Conservation (phyloP, 1,140 invertebrate genomes). For the Nasonia vitripennis region DNA sequence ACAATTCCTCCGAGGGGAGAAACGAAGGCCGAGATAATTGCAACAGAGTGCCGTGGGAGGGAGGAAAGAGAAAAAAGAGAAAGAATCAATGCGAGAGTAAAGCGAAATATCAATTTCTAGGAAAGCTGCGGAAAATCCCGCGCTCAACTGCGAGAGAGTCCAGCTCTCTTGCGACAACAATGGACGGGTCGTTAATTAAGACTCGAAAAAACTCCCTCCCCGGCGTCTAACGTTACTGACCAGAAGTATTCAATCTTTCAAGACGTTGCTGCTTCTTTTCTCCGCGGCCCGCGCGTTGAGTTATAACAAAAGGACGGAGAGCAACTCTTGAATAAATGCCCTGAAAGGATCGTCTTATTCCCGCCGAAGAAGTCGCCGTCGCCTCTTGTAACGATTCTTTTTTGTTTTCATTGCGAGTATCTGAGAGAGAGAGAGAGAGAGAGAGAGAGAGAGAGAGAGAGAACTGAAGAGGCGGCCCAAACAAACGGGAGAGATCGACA, state of each 20-base stretch:
- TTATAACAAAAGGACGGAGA: slow-evolving; percentile 35
- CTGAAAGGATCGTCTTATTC: slow-evolving; percentile 42
- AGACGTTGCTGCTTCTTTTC: neutral
- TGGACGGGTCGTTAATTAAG: slow-evolving; percentile 42
- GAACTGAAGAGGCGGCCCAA: neutral
- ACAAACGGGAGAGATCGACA: neutral
- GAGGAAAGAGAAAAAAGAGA: neutral
- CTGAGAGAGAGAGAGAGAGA: neutral
- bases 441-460: neutral
- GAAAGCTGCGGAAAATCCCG: neutral
- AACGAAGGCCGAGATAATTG: slow-evolving; percentile 27
- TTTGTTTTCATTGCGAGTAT: neutral
- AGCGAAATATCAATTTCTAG: slow-evolving; percentile 35
- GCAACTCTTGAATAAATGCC: slow-evolving; percentile 39
- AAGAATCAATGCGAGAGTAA: slow-evolving; percentile 23
- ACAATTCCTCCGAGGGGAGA: neutral
- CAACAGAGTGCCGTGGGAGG: neutral
- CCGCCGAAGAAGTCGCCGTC: slow-evolving; percentile 13
- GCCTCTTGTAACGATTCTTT: neutral
- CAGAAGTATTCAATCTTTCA: slow-evolving; percentile 44
- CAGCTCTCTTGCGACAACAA: slow-evolving; percentile 4
- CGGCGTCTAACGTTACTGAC: slow-evolving; percentile 25
- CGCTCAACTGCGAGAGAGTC: neutral
- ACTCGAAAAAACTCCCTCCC: neutral
- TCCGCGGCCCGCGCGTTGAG: neutral